phyloP scores from a whole-genome alignment of 2,888 invertebrate genomes.

The Acronicta aceris region DNA sequence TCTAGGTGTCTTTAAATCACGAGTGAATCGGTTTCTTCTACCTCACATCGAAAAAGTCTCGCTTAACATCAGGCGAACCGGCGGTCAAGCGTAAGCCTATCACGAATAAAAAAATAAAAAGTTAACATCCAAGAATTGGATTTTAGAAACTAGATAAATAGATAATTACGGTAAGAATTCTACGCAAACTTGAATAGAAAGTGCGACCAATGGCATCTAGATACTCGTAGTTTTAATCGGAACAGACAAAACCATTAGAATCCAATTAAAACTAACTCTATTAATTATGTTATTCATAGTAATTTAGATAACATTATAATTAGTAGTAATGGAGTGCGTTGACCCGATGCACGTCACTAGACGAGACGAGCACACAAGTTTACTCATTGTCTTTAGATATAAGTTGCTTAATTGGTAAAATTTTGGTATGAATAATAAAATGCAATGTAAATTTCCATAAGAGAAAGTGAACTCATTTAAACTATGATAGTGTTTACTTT shows the following conservation, averaged over 20 bases:
- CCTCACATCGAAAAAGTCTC: no score
- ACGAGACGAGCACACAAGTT: neutral
- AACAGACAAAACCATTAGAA: neutral
- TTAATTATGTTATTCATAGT: neutral
- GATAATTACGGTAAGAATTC: neutral
- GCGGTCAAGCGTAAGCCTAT: no score
- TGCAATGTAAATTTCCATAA: neutral
- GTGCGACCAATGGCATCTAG: neutral
- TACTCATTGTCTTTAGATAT: neutral
- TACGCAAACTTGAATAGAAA: neutral
- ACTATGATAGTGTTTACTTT: neutral
- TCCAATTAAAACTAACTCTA: neutral
- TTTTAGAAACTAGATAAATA: neutral
- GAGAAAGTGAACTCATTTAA: neutral
- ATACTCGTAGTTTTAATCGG: neutral
- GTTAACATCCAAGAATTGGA: neutral
- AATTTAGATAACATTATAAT: constrained; percentile 2
- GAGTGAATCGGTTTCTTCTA: no score
- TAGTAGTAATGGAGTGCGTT: neutral
- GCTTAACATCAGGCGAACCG: no score
- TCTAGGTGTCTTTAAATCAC: no score
- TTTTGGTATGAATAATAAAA: neutral
- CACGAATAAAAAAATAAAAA: no score
- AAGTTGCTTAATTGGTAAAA: neutral
- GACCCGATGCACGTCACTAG: neutral